phyloP scores from a whole-genome alignment of 2,113 vertebrate genomes.

The Entomyzon cyanotis region DNA sequence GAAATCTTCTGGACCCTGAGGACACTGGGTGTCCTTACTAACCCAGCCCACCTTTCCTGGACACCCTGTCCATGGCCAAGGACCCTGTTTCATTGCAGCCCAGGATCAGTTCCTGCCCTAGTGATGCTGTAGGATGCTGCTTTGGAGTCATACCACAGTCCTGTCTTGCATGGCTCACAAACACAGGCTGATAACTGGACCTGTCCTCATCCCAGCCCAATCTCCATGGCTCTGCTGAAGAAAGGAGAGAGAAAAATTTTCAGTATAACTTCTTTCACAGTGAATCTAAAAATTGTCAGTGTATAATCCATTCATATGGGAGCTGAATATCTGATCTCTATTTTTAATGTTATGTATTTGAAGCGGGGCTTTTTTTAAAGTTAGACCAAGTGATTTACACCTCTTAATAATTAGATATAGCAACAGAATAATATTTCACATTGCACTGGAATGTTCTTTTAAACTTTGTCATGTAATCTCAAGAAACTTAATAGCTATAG shows the following conservation, averaged over 20 bases:
- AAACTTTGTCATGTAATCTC: conserved; percentile 34
- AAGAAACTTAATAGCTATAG: conserved; percentile 21
- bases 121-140: not conserved
- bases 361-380: not conserved
- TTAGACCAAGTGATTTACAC: not conserved
- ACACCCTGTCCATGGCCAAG: not conserved
- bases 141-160: not conserved
- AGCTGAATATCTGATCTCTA: not conserved
- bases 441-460: conserved; percentile 16
- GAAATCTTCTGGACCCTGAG: not conserved
- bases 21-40: rapidly evolving
- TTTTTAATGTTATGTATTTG: conserved; percentile 17
- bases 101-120: not conserved
- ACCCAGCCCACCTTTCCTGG: not conserved
- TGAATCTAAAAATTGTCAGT: not conserved
- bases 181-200: not conserved
- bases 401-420: conserved; percentile 21
- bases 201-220: not conserved
- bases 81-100: not conserved
- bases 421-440: conserved; percentile 31
- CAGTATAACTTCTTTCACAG: not conserved
- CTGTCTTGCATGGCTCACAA: not conserved
- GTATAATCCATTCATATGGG: not conserved
- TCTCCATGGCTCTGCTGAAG: not conserved
- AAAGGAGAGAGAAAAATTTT: not conserved